Base-by-base conservation (phyloP, 2,797 vertebrate species). In the Falco columbarius region DNA sequence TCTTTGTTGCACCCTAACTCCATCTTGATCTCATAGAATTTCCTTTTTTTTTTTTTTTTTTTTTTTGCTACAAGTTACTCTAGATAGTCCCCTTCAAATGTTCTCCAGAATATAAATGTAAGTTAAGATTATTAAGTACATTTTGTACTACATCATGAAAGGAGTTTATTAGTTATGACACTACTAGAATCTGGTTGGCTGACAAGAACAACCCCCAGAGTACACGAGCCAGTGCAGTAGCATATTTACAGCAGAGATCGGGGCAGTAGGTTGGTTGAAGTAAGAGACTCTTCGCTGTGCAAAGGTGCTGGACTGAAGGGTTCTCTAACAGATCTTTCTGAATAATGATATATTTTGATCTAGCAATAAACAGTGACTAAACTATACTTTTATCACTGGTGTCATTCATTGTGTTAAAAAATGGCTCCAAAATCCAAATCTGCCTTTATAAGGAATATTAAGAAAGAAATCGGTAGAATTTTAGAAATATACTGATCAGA, bases 211-310 rank as follows among this genome's bases (percentile, higher is more conserved):
- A 2, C 10, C 62, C 66, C 55, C n/a, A 24, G 30, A 67, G 7
- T 30, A 42, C 47, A 36, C 38, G 30, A 42, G 32, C 6, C 68
- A 32, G 20, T 2, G 30, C 44, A 54, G 6, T 4, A n/a, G 46
- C 2, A 26, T 20, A 80, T 81, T 81, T 56, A 22, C 56, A 75
- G 34, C 19, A 59, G 42, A 58, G 71, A 49, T 1, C 3, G 2
- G 42, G 59, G n/a, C 63, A 67, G 34, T 5, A 49, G 47, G 6
- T 11, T 0, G 0, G 8, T 1, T n/a, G 52, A 56, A 27, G 36
- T 1, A 20, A 29, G 34, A 62, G 11, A 77, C 7, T 42, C 44
- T 10, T 3, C 26, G 5, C 26, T 29, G 18, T 16, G 40, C 36
- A 68, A 46, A 81, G 5, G 27, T 2, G 2, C 6, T 12, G 8